Base-by-base conservation (phyloP, 2,888 invertebrate species). In the Portevinia maculata region DNA sequence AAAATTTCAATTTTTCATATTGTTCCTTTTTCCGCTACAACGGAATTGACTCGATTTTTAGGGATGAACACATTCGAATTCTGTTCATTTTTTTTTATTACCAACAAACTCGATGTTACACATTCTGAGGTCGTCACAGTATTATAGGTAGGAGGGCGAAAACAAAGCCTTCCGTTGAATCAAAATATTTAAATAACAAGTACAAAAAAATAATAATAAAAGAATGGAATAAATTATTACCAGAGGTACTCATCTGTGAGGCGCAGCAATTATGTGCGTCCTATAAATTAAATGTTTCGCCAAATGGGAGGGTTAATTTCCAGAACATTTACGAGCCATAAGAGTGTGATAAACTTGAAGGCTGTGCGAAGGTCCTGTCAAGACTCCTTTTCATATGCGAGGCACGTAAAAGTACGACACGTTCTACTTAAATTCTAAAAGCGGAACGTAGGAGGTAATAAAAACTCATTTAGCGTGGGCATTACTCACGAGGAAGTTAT, bases 221-320 rank as follows among this genome's bases (percentile, higher is more conserved):
- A 79, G 55, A 69, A 62, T 69, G 62, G 57, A 70, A 74, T 57
- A 50, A 57, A 76, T 76, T 76, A 57, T 69, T 34, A 41, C 28
- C 24, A 46, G 11, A 3, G 21, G 70, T 39, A 59, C 62, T 70
- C 75, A 46, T 67, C 65, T 59, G 60, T 55, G 60, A 9, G 30
- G 37, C 60, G 34, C 11, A 55, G 62, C 78, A 83, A 83, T 83
- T 83, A 83, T 78, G 41, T 55, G 50, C 64, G 44, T 41, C 55
- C 55, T 34, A 78, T 83, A 83, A 83, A 78, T 83, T 78, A 78
- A 78, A 83, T 62, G 71, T 78, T 67, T 37, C 46, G 32, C 78
- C 73, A 78, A 83, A 83, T 83, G 71, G 78, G 83, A 41, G 67
- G 83, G 70, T 73, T 83, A 76, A 83, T 83, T 83, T 83, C 70